These are phyloP conservation scores for Timandra comae DNA, from an alignment of 2,888 invertebrate species.

Conservation along the genomic window DNA sequence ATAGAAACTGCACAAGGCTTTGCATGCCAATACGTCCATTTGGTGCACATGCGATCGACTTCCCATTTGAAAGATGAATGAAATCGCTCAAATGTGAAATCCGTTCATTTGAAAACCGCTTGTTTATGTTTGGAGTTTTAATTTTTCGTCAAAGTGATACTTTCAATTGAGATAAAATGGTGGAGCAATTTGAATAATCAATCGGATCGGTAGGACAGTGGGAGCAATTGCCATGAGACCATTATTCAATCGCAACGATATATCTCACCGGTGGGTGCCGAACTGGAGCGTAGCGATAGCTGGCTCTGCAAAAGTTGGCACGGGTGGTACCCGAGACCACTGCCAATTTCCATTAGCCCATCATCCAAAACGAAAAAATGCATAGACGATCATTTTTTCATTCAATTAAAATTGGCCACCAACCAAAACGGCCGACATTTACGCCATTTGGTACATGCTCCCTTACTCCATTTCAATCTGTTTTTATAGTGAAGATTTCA, in stretches of 20 bases:
- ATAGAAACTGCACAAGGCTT: slow-evolving; percentile 71
- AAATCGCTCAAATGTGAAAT: slow-evolving; percentile 62
- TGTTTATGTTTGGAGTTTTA: slow-evolving; percentile 15
- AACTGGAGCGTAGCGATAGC: slow-evolving; percentile 71
- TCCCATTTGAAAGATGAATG: slow-evolving; percentile 67
- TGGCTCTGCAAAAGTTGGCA: slow-evolving; percentile 74
- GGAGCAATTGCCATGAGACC: slow-evolving; percentile 63
- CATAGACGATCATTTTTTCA: slow-evolving; percentile 75
- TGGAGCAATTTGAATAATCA: slow-evolving; percentile 45
- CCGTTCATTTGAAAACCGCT: slow-evolving; percentile 37
- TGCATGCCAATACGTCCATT: slow-evolving; percentile 73
- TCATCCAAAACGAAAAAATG: slow-evolving; percentile 76
- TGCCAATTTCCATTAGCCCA: slow-evolving; percentile 77
- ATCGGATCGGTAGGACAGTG: slow-evolving; percentile 45
- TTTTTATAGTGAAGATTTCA: too few species aligned
- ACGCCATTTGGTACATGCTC: slow-evolving; percentile 25
- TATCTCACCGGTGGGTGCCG: slow-evolving; percentile 58
- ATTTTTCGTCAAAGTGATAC: slow-evolving; percentile 9
- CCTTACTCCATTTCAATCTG: slow-evolving; percentile 18
- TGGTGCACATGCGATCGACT: slow-evolving; percentile 67
- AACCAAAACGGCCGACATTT: slow-evolving; percentile 54
- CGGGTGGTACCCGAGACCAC: slow-evolving; percentile 63
- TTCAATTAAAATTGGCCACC: slow-evolving; percentile 74
- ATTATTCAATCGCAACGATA: slow-evolving; percentile 73
- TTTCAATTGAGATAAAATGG: slow-evolving; percentile 16